These are phyloP conservation scores for Habroteleia sp. DNA, from an alignment of 2,888 invertebrate genomes.

Conservation along the genomic window DNA sequence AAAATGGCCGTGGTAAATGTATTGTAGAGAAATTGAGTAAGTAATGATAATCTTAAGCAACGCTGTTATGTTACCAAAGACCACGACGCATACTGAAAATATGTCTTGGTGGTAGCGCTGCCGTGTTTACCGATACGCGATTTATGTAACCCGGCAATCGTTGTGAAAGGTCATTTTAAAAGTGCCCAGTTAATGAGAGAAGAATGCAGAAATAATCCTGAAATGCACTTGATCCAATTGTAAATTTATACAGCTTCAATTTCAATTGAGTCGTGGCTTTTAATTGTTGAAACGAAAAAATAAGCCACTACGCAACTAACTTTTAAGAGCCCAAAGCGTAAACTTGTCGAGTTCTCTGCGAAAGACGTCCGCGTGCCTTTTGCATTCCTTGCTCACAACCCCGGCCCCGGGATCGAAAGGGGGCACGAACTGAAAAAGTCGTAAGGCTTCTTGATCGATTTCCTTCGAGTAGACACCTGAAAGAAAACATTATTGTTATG, in stretches of 20 bases:
- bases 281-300: neutral
- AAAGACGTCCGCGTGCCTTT: conserved; percentile 74
- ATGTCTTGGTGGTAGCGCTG: conserved; percentile 25
- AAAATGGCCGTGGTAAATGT: conserved; percentile 33
- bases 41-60: conserved; percentile 62
- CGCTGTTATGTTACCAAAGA: conserved; percentile 64
- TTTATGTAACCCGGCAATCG: conserved; percentile 62
- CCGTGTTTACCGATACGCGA: conserved; percentile 49
- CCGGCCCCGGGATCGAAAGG: conserved; percentile 76
- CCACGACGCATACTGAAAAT: conserved; percentile 53
- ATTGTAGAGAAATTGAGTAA: conserved; percentile 59
- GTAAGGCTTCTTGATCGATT: conserved; percentile 73
- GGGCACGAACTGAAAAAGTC: conserved; percentile 74
- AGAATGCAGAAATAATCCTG: conserved; percentile 29
- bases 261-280: conserved; percentile 1
- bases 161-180: conserved; percentile 66
- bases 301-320: conserved; percentile 68
- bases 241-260: neutral
- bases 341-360: conserved; percentile 75
- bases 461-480: conserved; percentile 74
- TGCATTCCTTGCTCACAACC: conserved; percentile 75
- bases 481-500: conserved; percentile 8
- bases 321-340: conserved; percentile 78
- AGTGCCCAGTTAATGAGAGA: conserved; percentile 31
- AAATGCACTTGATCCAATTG: conserved; percentile 8